A percentile compares a stretch with the other conserved stretches of the same genome.
Evolutionary conservation across 1,140 invertebrate species (phyloP).

Genomic region (Lanistes nyassanus): DNA sequence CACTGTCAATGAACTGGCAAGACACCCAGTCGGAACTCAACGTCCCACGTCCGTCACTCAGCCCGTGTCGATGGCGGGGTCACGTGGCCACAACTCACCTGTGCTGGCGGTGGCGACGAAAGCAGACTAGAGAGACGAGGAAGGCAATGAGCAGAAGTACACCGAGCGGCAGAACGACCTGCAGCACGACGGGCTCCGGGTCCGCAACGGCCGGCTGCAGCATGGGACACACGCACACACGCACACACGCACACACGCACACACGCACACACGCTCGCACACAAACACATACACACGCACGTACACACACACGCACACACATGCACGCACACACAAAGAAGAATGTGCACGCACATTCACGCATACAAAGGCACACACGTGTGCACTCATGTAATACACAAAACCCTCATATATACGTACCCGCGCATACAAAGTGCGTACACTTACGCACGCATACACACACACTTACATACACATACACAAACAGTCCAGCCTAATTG

Average conservation of each 20-base stretch:
- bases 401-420: background rate
- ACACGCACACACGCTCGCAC: background rate
- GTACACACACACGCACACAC: background rate
- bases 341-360: too few species aligned
- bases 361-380: background rate
- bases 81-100: background rate
- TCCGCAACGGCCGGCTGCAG: background rate
- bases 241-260: background rate
- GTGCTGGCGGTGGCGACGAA: conserved; percentile 27
- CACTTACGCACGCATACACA: background rate
- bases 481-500: background rate
- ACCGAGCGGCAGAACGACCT: conserved; percentile 25
- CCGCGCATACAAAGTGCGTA: background rate
- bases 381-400: background rate
- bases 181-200: background rate
- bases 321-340: background rate
- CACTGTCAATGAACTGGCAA: background rate
- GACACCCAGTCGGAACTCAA: background rate
- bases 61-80: background rate
- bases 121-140: conserved; percentile 31
- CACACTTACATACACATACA: background rate
- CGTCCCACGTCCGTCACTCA: background rate
- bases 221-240: background rate
- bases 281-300: conserved; percentile 5
- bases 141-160: conserved; percentile 29